Evolutionary conservation across 2,113 vertebrate genomes (phyloP), one percentile per base, ranked within the genome.

Genomic region (Macquaria australasica): DNA sequence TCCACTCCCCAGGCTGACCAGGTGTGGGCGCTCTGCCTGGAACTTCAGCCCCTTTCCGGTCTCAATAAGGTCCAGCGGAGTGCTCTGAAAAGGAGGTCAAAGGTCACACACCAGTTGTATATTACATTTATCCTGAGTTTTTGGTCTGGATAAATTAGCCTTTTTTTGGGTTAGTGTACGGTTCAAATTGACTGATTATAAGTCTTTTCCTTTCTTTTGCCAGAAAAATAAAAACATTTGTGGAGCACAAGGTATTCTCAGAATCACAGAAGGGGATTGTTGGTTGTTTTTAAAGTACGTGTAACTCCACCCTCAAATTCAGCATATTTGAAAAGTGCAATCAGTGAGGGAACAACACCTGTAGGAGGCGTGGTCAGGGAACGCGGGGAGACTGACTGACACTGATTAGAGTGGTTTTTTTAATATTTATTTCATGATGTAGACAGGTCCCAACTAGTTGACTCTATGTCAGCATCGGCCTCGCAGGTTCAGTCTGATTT

Each of bases 1-100:
- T 23, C 98, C 98, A 0, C 98, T 98, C 37, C 98, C 98, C 69
- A 99, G 93, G 95, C 98, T 99, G 88, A 99, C 98, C 91, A 99
- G 91, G 84, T 99, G 98, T 95, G 0, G 98, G 87, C 97, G 97
- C 91, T 98, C 97, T 0, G 98, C 96, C 85, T 99, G 98, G 79
- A 99, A 97, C 86, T 97, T 98, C 82, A 99, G 94, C 23, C 97
- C 97, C 88, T 97, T 97, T 41, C 97, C 97, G 0, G 93, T 97
- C 89, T 99, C 97, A 0, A 97, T 97, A 76, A 99, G 92, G 89
- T 99, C 97, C 94, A 99, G 89, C 0, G 97, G 96, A 0, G 96
- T 97, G 87, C 95, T 97, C 98, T 99, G 0, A 20, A 39, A 5
- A 11, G 15, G 23, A 48, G 25, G 37, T 20, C 31, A 64, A 56